phyloP scores from a whole-genome alignment of 2,113 vertebrate species.

The Balaeniceps rex region DNA sequence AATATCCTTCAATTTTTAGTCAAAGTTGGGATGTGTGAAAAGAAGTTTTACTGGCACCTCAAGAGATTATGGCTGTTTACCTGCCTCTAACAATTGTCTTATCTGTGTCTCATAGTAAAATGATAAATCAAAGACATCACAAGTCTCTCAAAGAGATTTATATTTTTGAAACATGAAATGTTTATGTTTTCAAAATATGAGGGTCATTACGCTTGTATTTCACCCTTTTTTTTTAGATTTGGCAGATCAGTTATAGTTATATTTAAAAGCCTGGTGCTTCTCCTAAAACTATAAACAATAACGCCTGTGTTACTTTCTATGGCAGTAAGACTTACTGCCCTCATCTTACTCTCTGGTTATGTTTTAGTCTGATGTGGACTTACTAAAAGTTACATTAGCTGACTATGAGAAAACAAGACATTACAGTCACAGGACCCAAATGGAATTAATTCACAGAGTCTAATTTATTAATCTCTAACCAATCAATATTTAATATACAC shows the following conservation, averaged over 20 bases:
- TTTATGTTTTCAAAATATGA: neutral
- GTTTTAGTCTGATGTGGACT: neutral
- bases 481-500: neutral
- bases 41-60: neutral
- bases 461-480: neutral
- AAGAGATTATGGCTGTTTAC: neutral
- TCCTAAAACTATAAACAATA: neutral
- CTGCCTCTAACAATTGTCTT: neutral
- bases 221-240: neutral
- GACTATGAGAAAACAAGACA: neutral
- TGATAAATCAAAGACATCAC: neutral
- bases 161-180: neutral
- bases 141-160: neutral
- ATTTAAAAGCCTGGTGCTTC: neutral
- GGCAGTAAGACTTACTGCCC: neutral
- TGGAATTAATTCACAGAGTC: neutral
- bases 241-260: neutral
- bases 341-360: neutral
- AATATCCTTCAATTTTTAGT: conserved; percentile 11
- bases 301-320: neutral
- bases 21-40: neutral
- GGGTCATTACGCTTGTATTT: neutral
- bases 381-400: neutral
- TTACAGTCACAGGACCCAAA: neutral
- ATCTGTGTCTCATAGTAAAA: neutral